Evolutionary conservation across 2,797 vertebrate species (phyloP), one percentile per base, ranked within the genome.

Genomic region (Sebastolobus alascanus): DNA sequence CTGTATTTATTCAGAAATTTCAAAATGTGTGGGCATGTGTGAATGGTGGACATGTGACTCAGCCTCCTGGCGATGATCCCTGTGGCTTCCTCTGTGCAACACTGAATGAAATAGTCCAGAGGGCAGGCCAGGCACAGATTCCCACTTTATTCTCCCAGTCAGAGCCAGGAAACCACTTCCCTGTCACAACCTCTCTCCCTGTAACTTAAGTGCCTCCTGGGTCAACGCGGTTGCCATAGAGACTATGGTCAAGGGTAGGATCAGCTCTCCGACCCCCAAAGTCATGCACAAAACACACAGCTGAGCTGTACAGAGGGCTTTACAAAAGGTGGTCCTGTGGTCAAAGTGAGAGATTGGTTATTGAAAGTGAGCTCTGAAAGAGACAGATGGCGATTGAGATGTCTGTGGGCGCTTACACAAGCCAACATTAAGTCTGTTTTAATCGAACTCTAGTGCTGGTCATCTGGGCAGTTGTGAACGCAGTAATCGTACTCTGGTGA

Each of bases 71-170:
- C 80, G 84, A 9, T 75, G 80, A 70, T 87, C 63, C 66, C 18
- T 40, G 73, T 54, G 78, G 79, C 80, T 82, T 86, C 81, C 77
- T 87, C 79, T 85, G 70, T 67, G 82, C 52, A 77, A 8, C 73
- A 67, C 65, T 90, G 87, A 93, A 91, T 89, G 77, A 92, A 92
- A 91, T 7, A 74, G 86, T 86, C 87, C 77, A 84, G 84, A 83
- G 80, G 82, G 82, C 71, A 79, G 54, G 31, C 46, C 79, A 55
- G 74, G 68, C 74, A 75, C 75, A 81, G 70, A 70, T 87, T 85
- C 86, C 71, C 61, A 80, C 66, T 86, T 83, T 68, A 82, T 86
- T 87, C 82, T 79, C 65, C 68, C 72, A 73, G 81, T 79, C 80
- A 69, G 64, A 82, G 87, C 88, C 84, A 87, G 86, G 81, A 93